Conservation (phyloP, 1,140 invertebrate species). For the Andricus grossulariae region DNA sequence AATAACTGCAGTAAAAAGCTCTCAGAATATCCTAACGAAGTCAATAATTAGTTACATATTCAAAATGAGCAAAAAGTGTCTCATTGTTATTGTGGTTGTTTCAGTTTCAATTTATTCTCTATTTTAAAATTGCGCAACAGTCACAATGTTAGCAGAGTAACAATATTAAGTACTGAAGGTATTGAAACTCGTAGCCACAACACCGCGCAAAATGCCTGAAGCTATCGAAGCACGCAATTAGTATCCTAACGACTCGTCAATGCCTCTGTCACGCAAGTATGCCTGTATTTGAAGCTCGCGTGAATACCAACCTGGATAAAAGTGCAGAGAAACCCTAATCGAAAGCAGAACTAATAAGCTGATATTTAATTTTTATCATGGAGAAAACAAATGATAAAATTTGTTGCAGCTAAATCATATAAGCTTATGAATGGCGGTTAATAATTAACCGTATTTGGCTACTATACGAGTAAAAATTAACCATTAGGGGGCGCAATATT, state of each 20-base stretch:
- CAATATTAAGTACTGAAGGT: constrained; percentile 14
- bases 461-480: too few species aligned
- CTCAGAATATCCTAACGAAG: background rate
- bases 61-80: background rate
- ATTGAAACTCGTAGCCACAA: constrained; percentile 25
- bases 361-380: too few species aligned
- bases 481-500: too few species aligned
- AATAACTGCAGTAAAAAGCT: background rate
- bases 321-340: background rate
- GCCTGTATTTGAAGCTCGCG: constrained; percentile 40
- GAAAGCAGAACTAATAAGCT: background rate
- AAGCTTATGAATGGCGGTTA: too few species aligned
- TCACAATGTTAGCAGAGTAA: constrained; percentile 6
- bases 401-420: too few species aligned
- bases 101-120: background rate
- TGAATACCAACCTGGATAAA: background rate
- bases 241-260: constrained; percentile 37
- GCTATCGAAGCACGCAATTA: constrained; percentile 53
- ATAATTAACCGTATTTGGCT: too few species aligned
- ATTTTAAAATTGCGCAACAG: constrained; percentile 18
- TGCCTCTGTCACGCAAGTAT: constrained; percentile 50
- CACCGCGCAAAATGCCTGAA: background rate
- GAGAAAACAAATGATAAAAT: too few species aligned
- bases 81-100: constrained; percentile 11
- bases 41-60: constrained; percentile 1